These are phyloP conservation scores for Macaria notata DNA, from an alignment of 2,888 invertebrate genomes.

Conservation along the genomic window DNA sequence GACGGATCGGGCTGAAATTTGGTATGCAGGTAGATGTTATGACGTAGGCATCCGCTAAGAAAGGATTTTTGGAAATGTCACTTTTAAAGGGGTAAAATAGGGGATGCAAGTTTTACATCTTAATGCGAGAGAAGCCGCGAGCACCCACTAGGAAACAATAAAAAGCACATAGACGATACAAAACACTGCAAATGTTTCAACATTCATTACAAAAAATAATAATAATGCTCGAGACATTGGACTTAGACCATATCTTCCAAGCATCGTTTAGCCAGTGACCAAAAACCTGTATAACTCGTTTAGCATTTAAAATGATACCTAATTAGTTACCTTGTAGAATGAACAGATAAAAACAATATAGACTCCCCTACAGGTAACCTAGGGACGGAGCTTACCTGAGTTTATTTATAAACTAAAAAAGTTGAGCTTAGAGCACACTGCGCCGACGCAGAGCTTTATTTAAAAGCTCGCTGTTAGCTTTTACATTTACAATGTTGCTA, in stretches of 20 bases:
- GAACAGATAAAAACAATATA: constrained; percentile 35
- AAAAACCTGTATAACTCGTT: constrained; percentile 49
- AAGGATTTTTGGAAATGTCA: too few relatives aligned
- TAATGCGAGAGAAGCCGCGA: too few relatives aligned
- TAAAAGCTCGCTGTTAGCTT: constrained; percentile 29
- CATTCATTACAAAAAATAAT: too few relatives aligned
- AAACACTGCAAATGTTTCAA: too few relatives aligned
- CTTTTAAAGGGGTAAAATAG: too few relatives aligned
- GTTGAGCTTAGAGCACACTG: constrained; percentile 30
- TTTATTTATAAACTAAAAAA: constrained; percentile 55
- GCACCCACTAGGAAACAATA: too few relatives aligned
- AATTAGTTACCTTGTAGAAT: constrained; percentile 37
- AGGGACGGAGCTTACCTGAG: constrained; percentile 39
- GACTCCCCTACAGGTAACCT: constrained; percentile 21
- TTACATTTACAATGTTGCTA: constrained; percentile 22
- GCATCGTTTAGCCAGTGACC: constrained; percentile 9
- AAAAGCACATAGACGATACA: too few relatives aligned
- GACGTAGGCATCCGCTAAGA: too few relatives aligned
- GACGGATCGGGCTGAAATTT: too few relatives aligned
- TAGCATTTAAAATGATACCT: constrained; percentile 37
- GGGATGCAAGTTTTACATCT: too few relatives aligned
- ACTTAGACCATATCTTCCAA: constrained; percentile 14
- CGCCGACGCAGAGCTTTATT: constrained; percentile 29
- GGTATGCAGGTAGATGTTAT: too few relatives aligned
- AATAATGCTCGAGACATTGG: constrained; percentile 2